These are phyloP conservation scores for Sminthurinus signatus DNA, from an alignment of 1,140 invertebrate genomes.

Conservation along the genomic window DNA sequence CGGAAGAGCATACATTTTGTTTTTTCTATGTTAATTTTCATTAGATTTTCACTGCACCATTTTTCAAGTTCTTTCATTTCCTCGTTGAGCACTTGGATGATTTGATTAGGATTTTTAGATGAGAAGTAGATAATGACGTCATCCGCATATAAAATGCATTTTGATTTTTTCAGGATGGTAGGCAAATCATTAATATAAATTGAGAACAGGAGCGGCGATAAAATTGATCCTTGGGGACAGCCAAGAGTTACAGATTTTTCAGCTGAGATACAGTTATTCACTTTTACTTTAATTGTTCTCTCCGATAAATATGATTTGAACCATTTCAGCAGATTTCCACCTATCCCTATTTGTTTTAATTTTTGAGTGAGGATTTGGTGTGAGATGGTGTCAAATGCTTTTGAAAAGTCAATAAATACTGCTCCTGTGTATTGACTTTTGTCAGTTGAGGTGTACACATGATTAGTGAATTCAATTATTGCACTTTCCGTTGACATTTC, in stretches of 20 bases:
- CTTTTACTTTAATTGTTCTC: conserved; percentile 7
- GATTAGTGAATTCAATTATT: background rate
- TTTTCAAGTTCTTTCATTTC: background rate
- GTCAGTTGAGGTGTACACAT: background rate
- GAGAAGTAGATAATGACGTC: background rate
- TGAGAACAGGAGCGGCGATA: conserved; percentile 3
- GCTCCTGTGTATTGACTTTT: background rate
- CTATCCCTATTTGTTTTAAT: conserved; percentile 5
- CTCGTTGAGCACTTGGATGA: background rate
- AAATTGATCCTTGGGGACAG: background rate
- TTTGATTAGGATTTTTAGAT: background rate
- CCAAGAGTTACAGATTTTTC: background rate
- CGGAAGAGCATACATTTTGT: background rate
- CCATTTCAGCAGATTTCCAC: background rate
- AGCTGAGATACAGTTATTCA: background rate
- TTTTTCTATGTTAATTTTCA: conserved; percentile 1
- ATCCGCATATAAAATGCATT: background rate
- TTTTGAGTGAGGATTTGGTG: background rate
- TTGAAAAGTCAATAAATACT: conserved; percentile 16
- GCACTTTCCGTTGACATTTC: conserved; percentile 8
- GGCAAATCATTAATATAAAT: conserved; percentile 13
- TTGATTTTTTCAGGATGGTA: background rate
- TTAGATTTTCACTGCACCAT: background rate
- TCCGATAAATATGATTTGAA: background rate
- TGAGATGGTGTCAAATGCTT: conserved; percentile 7